Base-by-base conservation (phyloP, 30 jellyfish, hydroid and myxozoan species). In the Phacellophora camtschatica region DNA sequence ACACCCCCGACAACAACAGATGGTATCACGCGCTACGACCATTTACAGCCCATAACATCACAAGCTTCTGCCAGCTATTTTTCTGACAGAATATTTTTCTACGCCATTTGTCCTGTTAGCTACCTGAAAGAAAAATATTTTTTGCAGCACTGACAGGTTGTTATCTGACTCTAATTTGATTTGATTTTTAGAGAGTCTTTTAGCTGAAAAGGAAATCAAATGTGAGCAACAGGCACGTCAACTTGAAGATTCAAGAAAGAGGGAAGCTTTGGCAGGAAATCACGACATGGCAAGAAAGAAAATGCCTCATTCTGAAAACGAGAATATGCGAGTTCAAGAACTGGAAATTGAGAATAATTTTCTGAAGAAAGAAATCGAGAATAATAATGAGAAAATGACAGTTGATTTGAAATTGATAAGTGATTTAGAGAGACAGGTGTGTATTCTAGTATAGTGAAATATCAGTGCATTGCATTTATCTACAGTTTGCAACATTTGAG, bases 361-460 rank as follows among this genome's bases (percentile, higher is more conserved):
- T 30, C 65, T 85, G 2, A 53, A 63, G 13, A 66, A 31, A 11
- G 90, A 74, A 61, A 27, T 23, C 9, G 43, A 12, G n/a, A 62
- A 49, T 22, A 9, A 12, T 30, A 74, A 65, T 45, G 80, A 45
- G 45, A 89, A 75, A 53, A 51, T 32, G 9, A 74, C n/a, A 5
- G 64, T 35, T 37, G 85, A 74, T 35, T 9, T 16, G 27, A 43
- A 39, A 30, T 12, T 50, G 8, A 85, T 74, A 13, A 54, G 19
- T 13, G 96, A 85, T 50, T 59, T 85, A 2, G 68, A 74, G 48
- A 74, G 96, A 85, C 96, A 74, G 81, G 96, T 85, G 66, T 15
- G 25, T 33, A 2, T 6, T 4, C 9, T 3, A 19, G n/a, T n/a
- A n/a, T n/a, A n/a, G n/a, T n/a, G n/a, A n/a, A n/a, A n/a, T n/a